phyloP scores from a whole-genome alignment of 2,113 vertebrate genomes.

The Chionodraco myersi region DNA sequence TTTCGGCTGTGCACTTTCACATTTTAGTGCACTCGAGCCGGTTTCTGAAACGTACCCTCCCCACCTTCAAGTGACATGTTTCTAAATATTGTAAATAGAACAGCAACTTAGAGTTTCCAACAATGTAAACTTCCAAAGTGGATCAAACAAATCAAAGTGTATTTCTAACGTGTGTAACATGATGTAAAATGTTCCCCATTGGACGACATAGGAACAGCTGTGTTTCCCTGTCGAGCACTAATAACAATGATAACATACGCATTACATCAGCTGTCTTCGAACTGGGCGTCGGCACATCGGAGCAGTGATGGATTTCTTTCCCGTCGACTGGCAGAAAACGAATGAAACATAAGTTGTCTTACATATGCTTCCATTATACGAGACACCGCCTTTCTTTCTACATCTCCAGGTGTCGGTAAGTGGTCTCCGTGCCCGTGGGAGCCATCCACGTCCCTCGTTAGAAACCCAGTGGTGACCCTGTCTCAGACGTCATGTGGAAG shows the following conservation, averaged over 20 bases:
- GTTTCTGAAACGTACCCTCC: too few species aligned
- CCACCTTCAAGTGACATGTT: too few species aligned
- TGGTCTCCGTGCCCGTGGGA: slow-evolving; percentile 60
- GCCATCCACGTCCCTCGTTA: slow-evolving; percentile 56
- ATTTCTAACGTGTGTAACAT: neutral
- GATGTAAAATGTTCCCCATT: neutral
- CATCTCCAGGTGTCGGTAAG: slow-evolving; percentile 65
- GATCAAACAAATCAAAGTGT: neutral
- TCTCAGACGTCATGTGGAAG: slow-evolving; percentile 64
- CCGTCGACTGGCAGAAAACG: slow-evolving; percentile 41
- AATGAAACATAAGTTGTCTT: slow-evolving; percentile 68
- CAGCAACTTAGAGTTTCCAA: neutral
- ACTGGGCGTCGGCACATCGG: slow-evolving; percentile 19
- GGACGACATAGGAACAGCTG: neutral
- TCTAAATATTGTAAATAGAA: too few species aligned
- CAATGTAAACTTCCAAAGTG: neutral
- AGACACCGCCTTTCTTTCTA: slow-evolving; percentile 44
- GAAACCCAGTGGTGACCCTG: slow-evolving; percentile 63
- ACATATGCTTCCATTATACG: slow-evolving; percentile 64
- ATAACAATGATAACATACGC: slow-evolving; percentile 23
- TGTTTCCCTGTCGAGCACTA: neutral
- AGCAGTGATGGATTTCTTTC: slow-evolving; percentile 52
- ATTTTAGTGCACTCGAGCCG: too few species aligned
- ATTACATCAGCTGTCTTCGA: slow-evolving; percentile 42
- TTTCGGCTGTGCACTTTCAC: too few species aligned